Percentiles rank a stretch among this genome's conserved stretches.
Evolutionary conservation across 37 sponge, comb jelly and placozoan species (phyloP).

Genomic region (Oopsacas minuta): DNA sequence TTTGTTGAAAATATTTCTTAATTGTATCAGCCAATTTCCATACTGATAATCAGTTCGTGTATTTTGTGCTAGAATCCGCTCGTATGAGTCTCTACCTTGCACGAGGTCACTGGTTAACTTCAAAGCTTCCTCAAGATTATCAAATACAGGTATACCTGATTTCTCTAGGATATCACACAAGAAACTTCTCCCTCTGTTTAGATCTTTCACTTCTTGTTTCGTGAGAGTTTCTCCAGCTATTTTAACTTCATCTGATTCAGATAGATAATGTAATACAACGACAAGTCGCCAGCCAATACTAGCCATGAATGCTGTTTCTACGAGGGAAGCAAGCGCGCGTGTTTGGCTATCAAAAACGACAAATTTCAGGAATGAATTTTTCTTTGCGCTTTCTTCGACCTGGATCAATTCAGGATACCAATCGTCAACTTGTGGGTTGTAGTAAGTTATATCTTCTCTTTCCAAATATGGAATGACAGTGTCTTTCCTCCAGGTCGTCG

Average conservation of each 20-base stretch:
- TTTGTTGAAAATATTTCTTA: background rate
- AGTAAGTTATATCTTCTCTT: conserved; percentile 46
- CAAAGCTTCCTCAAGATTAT: conserved; percentile 19
- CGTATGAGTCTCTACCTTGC: background rate
- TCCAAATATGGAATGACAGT: conserved; percentile 54
- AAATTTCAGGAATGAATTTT: conserved; percentile 41
- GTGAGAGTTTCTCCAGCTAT: conserved; percentile 33
- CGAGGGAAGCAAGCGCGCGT: conserved; percentile 65
- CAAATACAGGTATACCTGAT: conserved; percentile 21
- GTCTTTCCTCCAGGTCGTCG: conserved; percentile 80
- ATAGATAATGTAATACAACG: background rate
- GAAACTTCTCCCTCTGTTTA: conserved; percentile 59
- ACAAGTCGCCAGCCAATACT: conserved; percentile 27
- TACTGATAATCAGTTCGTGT: background rate
- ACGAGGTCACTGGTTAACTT: background rate
- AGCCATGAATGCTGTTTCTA: conserved; percentile 54
- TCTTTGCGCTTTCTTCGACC: conserved; percentile 70
- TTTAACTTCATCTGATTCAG: background rate
- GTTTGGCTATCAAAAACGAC: conserved; percentile 81
- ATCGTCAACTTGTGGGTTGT: conserved; percentile 75
- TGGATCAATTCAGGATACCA: conserved; percentile 79
- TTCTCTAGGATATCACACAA: conserved; percentile 31
- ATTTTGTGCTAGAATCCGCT: background rate
- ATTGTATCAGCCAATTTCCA: background rate
- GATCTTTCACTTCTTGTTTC: conserved; percentile 46